A percentile compares a stretch with the other conserved stretches of the same genome.
Evolutionary conservation across 1,140 invertebrate species (phyloP).

Genomic region (Tenebrio molitor): DNA sequence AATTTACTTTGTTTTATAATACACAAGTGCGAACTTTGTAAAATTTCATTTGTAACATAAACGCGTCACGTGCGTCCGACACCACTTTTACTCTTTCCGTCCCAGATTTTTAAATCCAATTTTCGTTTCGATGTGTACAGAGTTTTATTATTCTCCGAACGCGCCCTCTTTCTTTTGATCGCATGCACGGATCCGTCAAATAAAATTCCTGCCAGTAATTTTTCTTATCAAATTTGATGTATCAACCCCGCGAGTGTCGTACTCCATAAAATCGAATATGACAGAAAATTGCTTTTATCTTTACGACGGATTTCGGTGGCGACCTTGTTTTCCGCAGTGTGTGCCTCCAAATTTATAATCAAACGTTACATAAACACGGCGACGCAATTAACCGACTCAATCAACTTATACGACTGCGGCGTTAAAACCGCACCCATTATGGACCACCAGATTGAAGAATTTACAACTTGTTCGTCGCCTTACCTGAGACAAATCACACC

Average conservation of each 20-base stretch:
- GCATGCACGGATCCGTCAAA: constrained; percentile 10
- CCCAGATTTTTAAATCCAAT: constrained; percentile 13
- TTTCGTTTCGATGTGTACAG: background rate
- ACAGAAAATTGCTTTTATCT: background rate
- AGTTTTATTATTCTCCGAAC: background rate
- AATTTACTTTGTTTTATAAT: constrained; percentile 33
- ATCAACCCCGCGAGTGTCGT: background rate
- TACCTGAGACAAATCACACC: constrained; percentile 47
- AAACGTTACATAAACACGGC: constrained; percentile 9
- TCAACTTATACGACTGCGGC: constrained; percentile 51
- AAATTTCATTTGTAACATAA: no score
- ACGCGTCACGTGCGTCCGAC: background rate
- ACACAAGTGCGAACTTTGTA: constrained; percentile 15
- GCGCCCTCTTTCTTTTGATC: no score
- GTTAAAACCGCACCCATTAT: constrained; percentile 47
- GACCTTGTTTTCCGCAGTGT: no score
- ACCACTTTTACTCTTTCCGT: constrained; percentile 4
- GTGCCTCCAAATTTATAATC: no score
- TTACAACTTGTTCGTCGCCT: constrained; percentile 46
- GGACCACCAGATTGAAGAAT: constrained; percentile 48
- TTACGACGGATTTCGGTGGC: no score
- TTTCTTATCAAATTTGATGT: constrained; percentile 21
- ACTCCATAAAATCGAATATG: constrained; percentile 7
- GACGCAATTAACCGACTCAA: constrained; percentile 48
- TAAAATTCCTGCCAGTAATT: constrained; percentile 9